Conservation (phyloP, 2,797 vertebrate species). For the Allobates femoralis region DNA sequence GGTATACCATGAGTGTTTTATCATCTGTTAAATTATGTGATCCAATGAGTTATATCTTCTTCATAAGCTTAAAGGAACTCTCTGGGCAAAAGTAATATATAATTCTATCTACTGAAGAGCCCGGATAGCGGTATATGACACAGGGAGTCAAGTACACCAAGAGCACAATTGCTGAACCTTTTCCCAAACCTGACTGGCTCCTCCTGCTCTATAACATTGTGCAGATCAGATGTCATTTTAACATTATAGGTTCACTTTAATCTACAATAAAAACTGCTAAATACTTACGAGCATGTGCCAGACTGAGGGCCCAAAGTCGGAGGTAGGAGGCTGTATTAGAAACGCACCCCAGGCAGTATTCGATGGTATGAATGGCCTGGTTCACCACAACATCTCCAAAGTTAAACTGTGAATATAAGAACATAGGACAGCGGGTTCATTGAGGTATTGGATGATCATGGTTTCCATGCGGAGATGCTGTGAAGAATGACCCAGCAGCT, state of each 20-base stretch:
- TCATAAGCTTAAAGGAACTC: no score
- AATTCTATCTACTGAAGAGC: no score
- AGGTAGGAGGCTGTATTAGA: constrained; percentile 98
- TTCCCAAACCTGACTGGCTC: no score
- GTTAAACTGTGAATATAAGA: constrained; percentile 82
- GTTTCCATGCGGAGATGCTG: neutral
- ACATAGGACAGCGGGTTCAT: neutral
- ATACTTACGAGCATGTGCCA: constrained; percentile 93
- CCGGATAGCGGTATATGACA: no score
- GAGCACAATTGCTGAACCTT: no score
- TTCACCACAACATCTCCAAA: constrained; percentile 89
- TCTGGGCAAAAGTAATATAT: no score
- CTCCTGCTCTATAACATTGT: no score
- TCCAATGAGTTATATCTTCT: no score
- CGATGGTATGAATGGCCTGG: constrained; percentile 96
- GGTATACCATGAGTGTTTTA: neutral
- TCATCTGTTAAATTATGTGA: neutral
- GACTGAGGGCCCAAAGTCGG: constrained; percentile 95
- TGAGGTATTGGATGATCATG: neutral
- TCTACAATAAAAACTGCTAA: neutral
- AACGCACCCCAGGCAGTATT: constrained; percentile 96
- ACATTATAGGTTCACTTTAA: no score
- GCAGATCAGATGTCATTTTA: no score
- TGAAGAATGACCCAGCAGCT: neutral
- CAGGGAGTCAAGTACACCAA: no score